Evolutionary conservation across 2,888 invertebrate genomes (phyloP), one percentile per base, ranked within the genome.

Genomic region (Prostheceraeus crozeri): DNA sequence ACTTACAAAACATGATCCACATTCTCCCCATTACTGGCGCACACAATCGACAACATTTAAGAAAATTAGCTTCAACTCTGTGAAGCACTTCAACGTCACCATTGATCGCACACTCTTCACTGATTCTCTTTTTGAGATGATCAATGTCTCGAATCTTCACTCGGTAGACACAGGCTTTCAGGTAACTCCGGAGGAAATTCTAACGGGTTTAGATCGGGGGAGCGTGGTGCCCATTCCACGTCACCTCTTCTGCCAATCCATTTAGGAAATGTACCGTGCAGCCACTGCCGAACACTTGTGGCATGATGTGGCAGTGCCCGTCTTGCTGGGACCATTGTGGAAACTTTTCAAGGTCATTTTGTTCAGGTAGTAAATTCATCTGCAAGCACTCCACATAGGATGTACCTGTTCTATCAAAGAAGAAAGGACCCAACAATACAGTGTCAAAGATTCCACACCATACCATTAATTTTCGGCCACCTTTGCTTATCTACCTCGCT

Each of bases 131-230:
- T 48, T 48, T 48, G 48, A 48, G 23, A 48, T 48, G 48, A 48
- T 48, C 48, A 30, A 48, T 48, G 48, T 48, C 48, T 48, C 48
- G 48, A 48, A 48, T 21, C 48, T 48, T 48, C 48, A 48, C 48
- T 48, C 23, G 14, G 48, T 48, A 48, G 48, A 48, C 48, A 48
- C 14, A 48, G 48, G 23, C 23, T 14, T 48, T 48, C 28, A 48
- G 48, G 48, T 48, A 30, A 48, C 48, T 30, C 23, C 48, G 28
- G 48, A 48, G 48, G 23, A 48, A 19, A 48, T 48, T 48, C 8
- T 48, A 48, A 48, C 23, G 23, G 48, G 48, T 21, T 16, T 48
- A 48, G 48, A 48, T 48, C 48, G 23, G 48, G 48, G 23, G 48
- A 48, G 48, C 48, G 48, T 48, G 48, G 48, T 19, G 48, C 23